A percentile compares a stretch with the other conserved stretches of the same genome.
phyloP scores from a whole-genome alignment of 64 coral and sea anemone genomes.

The Orbicella faveolata region DNA sequence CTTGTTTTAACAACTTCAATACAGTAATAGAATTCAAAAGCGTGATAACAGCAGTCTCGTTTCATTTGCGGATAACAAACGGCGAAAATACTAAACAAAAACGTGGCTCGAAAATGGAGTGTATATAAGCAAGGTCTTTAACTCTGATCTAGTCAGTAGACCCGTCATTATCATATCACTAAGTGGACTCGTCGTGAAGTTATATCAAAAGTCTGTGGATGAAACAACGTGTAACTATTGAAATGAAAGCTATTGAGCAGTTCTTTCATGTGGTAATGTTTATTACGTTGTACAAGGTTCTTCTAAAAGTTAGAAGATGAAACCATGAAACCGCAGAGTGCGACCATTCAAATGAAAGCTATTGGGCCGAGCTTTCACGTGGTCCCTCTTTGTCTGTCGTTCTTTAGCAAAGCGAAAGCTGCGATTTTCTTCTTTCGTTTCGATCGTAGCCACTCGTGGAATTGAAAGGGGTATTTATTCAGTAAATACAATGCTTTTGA shows the following conservation, averaged over 20 bases:
- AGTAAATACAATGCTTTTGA: neutral
- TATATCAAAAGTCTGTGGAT: neutral
- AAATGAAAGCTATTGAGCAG: constrained; percentile 1
- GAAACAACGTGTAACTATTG: neutral
- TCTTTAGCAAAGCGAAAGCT: neutral
- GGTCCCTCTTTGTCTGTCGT: neutral
- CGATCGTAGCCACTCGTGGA: neutral
- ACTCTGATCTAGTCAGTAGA: no score
- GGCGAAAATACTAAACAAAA: no score
- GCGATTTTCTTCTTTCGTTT: neutral
- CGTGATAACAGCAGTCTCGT: no score
- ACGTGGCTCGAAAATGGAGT: no score
- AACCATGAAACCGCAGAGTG: neutral
- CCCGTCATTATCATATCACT: no score
- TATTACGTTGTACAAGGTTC: no score
- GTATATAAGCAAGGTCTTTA: no score
- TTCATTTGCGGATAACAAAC: no score
- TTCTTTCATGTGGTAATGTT: neutral
- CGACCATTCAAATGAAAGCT: constrained; percentile 13
- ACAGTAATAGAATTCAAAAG: neutral
- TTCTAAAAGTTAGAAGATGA: no score
- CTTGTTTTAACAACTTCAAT: neutral
- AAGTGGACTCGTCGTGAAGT: no score
- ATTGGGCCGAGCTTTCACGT: neutral
- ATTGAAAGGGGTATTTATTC: neutral